Evolutionary conservation across 2,113 vertebrate genomes (phyloP).

Genomic region (Lophotis ruficrista): DNA sequence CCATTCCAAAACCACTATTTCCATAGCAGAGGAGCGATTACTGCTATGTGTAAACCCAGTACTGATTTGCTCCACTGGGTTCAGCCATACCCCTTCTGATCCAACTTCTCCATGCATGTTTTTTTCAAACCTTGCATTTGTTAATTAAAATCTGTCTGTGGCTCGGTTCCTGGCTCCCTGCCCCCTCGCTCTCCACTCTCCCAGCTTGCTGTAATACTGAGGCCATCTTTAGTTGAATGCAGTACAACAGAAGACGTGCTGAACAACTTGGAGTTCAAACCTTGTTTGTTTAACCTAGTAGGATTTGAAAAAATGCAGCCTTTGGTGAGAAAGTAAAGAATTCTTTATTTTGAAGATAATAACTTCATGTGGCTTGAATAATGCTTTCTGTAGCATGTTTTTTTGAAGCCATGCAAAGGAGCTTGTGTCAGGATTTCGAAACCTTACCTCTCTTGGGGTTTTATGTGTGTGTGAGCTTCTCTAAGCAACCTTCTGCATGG

Average conservation of each 20-base stretch:
- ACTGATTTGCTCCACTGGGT: background rate
- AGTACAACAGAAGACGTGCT: background rate
- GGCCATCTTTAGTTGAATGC: background rate
- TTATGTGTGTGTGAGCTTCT: background rate
- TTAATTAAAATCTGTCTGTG: background rate
- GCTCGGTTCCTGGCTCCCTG: background rate
- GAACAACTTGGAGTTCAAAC: background rate
- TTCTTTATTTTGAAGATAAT: background rate
- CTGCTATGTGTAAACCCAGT: background rate
- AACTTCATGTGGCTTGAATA: background rate
- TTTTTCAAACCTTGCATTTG: background rate
- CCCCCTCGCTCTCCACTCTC: no score
- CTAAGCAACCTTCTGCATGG: background rate
- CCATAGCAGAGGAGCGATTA: background rate
- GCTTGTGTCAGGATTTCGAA: background rate
- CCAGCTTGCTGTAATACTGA: background rate
- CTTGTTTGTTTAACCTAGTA: background rate
- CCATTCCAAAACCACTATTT: background rate
- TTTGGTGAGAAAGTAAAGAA: background rate
- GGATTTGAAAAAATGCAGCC: background rate
- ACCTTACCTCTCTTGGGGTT: background rate
- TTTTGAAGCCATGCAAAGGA: background rate
- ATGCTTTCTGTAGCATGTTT: background rate
- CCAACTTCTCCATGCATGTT: rapidly evolving
- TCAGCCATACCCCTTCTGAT: background rate